Percentiles rank a stretch among this genome's conserved stretches.
Conservation (phyloP, 1,140 invertebrate genomes). For the Pogonus chalceus region DNA sequence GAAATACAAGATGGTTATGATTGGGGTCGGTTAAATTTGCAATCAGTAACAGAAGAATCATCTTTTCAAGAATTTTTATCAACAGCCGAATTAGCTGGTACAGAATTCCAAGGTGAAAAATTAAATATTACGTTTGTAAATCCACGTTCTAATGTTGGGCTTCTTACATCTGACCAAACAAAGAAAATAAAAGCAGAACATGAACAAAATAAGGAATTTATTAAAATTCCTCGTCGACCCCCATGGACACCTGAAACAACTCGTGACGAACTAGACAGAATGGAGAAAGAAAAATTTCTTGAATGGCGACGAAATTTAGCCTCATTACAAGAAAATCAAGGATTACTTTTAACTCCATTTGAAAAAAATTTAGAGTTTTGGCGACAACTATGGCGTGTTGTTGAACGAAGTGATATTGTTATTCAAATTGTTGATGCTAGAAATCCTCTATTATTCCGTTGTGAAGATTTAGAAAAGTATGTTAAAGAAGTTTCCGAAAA, state of each 20-base stretch:
- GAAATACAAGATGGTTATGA: constrained; percentile 85
- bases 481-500: constrained; percentile 70
- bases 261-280: constrained; percentile 62
- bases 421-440: constrained; percentile 95
- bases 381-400: constrained; percentile 96
- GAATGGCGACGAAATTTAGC: constrained; percentile 80
- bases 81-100: constrained; percentile 86
- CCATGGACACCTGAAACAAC: constrained; percentile 66
- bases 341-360: constrained; percentile 85
- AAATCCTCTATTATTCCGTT: constrained; percentile 91
- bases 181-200: constrained; percentile 49
- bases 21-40: constrained; percentile 78
- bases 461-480: constrained; percentile 89
- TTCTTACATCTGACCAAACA: constrained; percentile 56
- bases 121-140: constrained; percentile 74
- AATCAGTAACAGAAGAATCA: constrained; percentile 92
- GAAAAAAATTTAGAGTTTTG: constrained; percentile 98
- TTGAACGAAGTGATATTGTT: constrained; percentile 91
- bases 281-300: constrained; percentile 74
- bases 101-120: constrained; percentile 87
- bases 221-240: constrained; percentile 79
- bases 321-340: constrained; percentile 67
- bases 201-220: constrained; percentile 48
- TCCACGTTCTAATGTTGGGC: constrained; percentile 45
- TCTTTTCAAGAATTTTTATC: constrained; percentile 92